phyloP scores from a whole-genome alignment of 2,888 invertebrate species.

The Chrysotoxum bicinctum region DNA sequence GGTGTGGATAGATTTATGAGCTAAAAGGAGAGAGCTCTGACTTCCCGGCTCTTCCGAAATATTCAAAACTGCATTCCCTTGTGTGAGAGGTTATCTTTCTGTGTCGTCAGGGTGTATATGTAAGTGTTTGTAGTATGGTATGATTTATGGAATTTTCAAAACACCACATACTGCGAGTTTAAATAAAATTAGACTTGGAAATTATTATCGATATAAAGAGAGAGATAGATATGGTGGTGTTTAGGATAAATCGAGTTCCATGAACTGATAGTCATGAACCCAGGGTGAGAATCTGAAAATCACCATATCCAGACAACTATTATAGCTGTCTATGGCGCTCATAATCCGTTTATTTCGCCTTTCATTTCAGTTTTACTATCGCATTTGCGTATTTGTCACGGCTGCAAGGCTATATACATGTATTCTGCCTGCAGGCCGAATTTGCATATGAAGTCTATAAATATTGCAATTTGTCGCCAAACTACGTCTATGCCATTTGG shows the following conservation, averaged over 20 bases:
- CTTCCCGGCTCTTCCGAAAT: slow-evolving; percentile 52
- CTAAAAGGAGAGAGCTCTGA: slow-evolving; percentile 36
- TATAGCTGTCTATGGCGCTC: slow-evolving; percentile 4
- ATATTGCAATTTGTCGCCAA: slow-evolving; percentile 61
- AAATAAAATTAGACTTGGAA: slow-evolving; percentile 69
- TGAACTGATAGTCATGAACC: slow-evolving; percentile 57
- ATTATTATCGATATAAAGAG: slow-evolving; percentile 57
- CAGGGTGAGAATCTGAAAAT: slow-evolving; percentile 4
- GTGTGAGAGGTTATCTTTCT: slow-evolving; percentile 24
- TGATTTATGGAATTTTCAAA: slow-evolving; percentile 52
- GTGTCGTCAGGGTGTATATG: not conserved
- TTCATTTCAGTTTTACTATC: slow-evolving; percentile 1
- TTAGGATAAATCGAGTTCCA: slow-evolving; percentile 41
- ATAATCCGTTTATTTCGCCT: slow-evolving; percentile 32
- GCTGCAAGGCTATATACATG: not conserved
- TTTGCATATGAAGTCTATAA: slow-evolving; percentile 53
- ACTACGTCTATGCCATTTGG: slow-evolving; percentile 2
- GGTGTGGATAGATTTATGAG: slow-evolving; percentile 66
- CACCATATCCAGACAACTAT: slow-evolving; percentile 16
- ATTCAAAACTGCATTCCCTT: slow-evolving; percentile 65
- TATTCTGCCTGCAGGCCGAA: not conserved
- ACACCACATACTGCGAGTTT: slow-evolving; percentile 21
- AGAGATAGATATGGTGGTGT: not conserved
- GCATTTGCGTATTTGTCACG: not conserved
- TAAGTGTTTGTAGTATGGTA: not conserved